Evolutionary conservation across 1,140 invertebrate species (phyloP).

Genomic region (Plodia interpunctella): DNA sequence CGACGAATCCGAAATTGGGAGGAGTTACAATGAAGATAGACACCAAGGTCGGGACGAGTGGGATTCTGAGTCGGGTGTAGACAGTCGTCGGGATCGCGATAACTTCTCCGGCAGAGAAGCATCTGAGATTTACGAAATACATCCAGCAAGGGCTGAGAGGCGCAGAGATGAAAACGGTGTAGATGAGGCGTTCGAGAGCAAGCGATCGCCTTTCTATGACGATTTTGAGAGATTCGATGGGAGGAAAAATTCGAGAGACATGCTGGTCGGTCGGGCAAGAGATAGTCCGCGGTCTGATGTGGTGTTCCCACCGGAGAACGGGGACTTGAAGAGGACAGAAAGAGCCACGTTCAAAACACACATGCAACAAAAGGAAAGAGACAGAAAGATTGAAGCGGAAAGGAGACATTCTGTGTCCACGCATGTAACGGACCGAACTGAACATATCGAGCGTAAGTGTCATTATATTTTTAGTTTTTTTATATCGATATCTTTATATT

Average conservation of each 20-base stretch:
- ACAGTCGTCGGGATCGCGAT: conserved; percentile 47
- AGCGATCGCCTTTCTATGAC: conserved; percentile 53
- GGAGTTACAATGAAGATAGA: conserved; percentile 58
- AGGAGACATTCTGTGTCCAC: conserved; percentile 86
- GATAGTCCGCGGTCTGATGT: conserved; percentile 71
- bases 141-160: conserved; percentile 52
- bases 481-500: too few species aligned
- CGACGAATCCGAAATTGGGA: conserved; percentile 62
- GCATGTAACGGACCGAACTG: conserved; percentile 84
- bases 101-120: conserved; percentile 61
- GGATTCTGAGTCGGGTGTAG: conserved; percentile 77
- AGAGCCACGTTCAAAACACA: conserved; percentile 82
- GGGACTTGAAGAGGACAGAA: conserved; percentile 57
- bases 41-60: conserved; percentile 73
- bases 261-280: conserved; percentile 64
- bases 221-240: conserved; percentile 70
- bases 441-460: conserved; percentile 82
- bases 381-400: conserved; percentile 82
- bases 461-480: conserved; percentile 11
- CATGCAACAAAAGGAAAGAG: conserved; percentile 79
- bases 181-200: conserved; percentile 50
- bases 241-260: conserved; percentile 70
- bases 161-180: conserved; percentile 56
- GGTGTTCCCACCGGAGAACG: conserved; percentile 50
- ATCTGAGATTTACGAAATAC: conserved; percentile 72